A percentile compares a stretch with the other conserved stretches of the same genome.
Conservation (phyloP, 1,140 invertebrate species). For the Bombus polaris region DNA sequence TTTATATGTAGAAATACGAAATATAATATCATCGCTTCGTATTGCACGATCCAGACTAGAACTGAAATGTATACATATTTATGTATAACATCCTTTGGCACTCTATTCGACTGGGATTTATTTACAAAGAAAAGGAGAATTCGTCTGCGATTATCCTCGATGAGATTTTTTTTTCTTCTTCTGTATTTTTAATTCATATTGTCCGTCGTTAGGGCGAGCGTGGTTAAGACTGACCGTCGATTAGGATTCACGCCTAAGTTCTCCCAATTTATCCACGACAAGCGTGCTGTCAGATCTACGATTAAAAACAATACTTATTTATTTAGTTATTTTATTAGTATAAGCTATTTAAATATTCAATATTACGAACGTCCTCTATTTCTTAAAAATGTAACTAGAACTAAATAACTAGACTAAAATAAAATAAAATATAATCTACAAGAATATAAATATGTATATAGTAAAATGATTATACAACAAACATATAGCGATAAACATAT, state of each 20-base stretch:
- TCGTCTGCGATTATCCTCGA: neutral
- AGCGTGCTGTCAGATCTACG: conserved; percentile 96
- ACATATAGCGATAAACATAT: neutral
- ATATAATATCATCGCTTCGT: conserved; percentile 68
- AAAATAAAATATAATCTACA: neutral
- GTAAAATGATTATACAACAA: neutral
- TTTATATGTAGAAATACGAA: conserved; percentile 63
- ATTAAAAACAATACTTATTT: conserved; percentile 40
- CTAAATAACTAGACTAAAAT: too few relatives aligned
- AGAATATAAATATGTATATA: too few relatives aligned
- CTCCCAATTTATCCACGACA: conserved; percentile 99
- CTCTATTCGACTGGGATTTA: conserved; percentile 66
- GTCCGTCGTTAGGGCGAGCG: conserved; percentile 90
- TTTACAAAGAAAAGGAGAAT: conserved; percentile 75
- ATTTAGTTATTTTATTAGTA: neutral
- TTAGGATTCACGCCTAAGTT: conserved; percentile 97
- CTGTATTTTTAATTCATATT: conserved; percentile 84
- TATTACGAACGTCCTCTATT: too few relatives aligned
- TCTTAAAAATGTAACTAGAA: too few relatives aligned
- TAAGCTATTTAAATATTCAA: neutral
- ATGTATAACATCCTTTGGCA: conserved; percentile 55
- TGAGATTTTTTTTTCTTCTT: neutral
- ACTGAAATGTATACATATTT: conserved; percentile 58
- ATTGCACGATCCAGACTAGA: conserved; percentile 79
- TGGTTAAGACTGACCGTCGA: conserved; percentile 90